Base-by-base conservation (phyloP, 1,140 invertebrate genomes). In the Pogonomyrmex barbatus region DNA sequence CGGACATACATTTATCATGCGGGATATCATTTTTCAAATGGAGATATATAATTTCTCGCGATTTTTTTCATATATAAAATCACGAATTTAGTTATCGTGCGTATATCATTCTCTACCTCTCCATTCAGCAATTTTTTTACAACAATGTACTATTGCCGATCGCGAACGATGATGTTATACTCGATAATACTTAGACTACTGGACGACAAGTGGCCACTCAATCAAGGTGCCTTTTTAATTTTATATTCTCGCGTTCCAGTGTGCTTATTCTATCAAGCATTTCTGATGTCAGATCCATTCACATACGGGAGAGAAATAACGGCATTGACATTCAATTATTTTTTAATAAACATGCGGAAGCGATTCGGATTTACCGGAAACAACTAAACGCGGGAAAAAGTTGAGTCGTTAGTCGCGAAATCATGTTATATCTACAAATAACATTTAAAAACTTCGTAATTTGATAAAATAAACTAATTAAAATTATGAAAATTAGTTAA, bases 211-310 rank as follows among this genome's bases (percentile, higher is more conserved):
- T 83, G 67, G 52, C 42, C 56, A 83, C 79, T 83, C 39, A 12
- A 83, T 83, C 79, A 83, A 45, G 67, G 56, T 39, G 42, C 56
- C 68, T 73, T 83, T 83, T 83, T 83, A 75, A 83, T 83, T 83
- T 83, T 83, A 42, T 73, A 83, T 83, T 50, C 68, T 50, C 68
- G 52, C 68, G 68, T 54, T 68, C 67, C 10, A 39, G 30, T 47
- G 56, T 60, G n/a, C 75, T 83, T 75, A 83, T 73, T 73, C 54
- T 42, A 62, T 83, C 68, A 73, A 82, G 54, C 79, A 47, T 83
- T 75, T 50, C 79, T 75, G 68, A 83, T 73, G 79, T 68, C 79
- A 83, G 24, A 62, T 60, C 79, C 79, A 83, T 73, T 60, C 79
- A 52, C 42, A n/a, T 33, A 36, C 4, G 42, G 12, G 30, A 50